These are phyloP conservation scores for Galemys pyrenaicus DNA, from an alignment of 2,113 vertebrate species.

Conservation along the genomic window DNA sequence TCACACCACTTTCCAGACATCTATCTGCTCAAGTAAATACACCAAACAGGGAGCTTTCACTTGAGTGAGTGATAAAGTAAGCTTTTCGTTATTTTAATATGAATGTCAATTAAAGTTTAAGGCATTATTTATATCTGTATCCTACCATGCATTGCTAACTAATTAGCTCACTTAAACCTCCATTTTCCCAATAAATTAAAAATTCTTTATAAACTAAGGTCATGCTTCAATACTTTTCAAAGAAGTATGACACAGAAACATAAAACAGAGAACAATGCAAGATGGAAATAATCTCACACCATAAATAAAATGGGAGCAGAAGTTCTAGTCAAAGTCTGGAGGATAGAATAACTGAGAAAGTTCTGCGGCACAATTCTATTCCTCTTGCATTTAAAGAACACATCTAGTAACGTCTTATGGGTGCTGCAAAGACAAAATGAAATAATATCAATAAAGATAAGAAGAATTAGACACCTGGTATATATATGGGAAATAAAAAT, in stretches of 20 bases:
- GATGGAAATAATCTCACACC: neutral
- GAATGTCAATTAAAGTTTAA: neutral
- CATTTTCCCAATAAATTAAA: neutral
- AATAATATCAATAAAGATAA: neutral
- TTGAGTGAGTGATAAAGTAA: neutral
- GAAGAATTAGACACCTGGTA: neutral
- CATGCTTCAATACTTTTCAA: neutral
- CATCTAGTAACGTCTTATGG: neutral
- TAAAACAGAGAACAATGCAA: neutral
- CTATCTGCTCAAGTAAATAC: neutral
- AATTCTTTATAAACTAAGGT: neutral
- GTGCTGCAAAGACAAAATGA: neutral
- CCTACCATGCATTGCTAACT: neutral
- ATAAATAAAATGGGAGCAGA: neutral
- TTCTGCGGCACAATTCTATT: neutral
- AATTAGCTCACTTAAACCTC: neutral
- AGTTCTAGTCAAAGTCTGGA: neutral
- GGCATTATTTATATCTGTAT: neutral
- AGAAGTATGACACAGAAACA: neutral
- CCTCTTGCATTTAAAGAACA: neutral
- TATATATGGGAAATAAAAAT: neutral
- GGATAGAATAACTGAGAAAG: neutral
- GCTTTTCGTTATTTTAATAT: neutral
- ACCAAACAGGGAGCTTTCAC: neutral
- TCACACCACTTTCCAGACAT: neutral